Evolutionary conservation across 1,140 invertebrate genomes (phyloP).

Genomic region (Hirudo medicinalis): DNA sequence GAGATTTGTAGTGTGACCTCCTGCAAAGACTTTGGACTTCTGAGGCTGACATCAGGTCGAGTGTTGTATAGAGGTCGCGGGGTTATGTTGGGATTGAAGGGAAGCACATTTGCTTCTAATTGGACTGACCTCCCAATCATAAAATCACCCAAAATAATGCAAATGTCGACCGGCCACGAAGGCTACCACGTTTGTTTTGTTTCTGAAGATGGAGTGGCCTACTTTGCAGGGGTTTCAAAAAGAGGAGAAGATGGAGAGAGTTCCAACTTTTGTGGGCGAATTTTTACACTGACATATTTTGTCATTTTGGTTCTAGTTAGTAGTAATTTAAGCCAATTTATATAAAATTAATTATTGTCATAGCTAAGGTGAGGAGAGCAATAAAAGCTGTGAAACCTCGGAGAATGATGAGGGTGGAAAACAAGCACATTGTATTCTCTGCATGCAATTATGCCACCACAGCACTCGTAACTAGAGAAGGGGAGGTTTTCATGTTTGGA

Average conservation of each 20-base stretch:
- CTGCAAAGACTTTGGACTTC: slow-evolving; percentile 71
- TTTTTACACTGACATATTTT: background rate
- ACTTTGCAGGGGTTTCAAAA: slow-evolving; percentile 73
- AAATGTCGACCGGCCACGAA: slow-evolving; percentile 79
- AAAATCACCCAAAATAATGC: slow-evolving; percentile 59
- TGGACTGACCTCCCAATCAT: slow-evolving; percentile 62
- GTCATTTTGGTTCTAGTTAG: background rate
- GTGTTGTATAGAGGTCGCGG: slow-evolving; percentile 66
- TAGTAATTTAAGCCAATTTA: background rate
- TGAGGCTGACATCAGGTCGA: slow-evolving; percentile 50
- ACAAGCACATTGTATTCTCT: slow-evolving; percentile 62
- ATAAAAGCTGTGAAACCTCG: slow-evolving; percentile 81
- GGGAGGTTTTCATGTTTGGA: slow-evolving; percentile 79
- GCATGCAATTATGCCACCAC: slow-evolving; percentile 90
- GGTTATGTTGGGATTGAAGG: slow-evolving; percentile 57
- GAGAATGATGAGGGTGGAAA: slow-evolving; percentile 77
- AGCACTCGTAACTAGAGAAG: slow-evolving; percentile 73
- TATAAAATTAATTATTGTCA: background rate
- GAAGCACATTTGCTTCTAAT: slow-evolving; percentile 34
- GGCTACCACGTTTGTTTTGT: slow-evolving; percentile 75
- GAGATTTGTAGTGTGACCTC: slow-evolving; percentile 55
- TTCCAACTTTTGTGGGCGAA: slow-evolving; percentile 30
- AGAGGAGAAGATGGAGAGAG: slow-evolving; percentile 82
- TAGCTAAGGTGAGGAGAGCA: slow-evolving; percentile 63
- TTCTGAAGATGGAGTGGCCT: slow-evolving; percentile 73